Evolutionary conservation across 1,140 invertebrate genomes (phyloP).

Genomic region (Ladona fulva): DNA sequence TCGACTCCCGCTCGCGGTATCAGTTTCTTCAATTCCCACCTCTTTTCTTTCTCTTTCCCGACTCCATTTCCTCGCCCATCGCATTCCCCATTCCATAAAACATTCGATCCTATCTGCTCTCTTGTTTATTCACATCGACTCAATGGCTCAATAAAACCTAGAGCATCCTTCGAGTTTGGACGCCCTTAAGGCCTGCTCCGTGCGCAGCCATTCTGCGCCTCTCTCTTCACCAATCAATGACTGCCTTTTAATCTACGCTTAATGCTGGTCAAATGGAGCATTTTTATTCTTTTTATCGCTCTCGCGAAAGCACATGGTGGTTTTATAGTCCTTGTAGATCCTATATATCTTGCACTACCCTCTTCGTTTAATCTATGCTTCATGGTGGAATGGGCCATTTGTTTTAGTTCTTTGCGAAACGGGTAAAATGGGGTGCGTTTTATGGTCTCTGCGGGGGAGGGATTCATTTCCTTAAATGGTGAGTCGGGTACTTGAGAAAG

Average conservation of each 20-base stretch:
- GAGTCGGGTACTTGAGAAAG: not conserved
- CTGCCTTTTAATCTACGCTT: not conserved
- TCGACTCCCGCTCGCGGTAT: not conserved
- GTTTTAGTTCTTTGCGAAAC: not conserved
- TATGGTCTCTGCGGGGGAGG: not conserved
- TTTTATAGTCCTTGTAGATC: too few relatives aligned
- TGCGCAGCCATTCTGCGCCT: not conserved
- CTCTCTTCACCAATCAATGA: not conserved
- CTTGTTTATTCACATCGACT: conserved; percentile 1
- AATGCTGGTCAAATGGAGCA: not conserved
- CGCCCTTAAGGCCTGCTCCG: not conserved
- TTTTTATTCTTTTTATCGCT: not conserved
- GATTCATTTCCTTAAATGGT: too few relatives aligned
- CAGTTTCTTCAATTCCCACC: not conserved
- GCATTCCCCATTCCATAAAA: conserved; percentile 3
- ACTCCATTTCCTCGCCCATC: not conserved
- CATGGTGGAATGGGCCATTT: not conserved
- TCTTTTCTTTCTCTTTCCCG: not conserved
- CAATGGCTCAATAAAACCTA: conserved; percentile 6
- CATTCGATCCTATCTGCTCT: not conserved
- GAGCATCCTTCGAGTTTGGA: not conserved
- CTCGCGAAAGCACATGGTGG: too few relatives aligned
- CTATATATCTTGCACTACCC: too few relatives aligned
- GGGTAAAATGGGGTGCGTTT: not conserved
- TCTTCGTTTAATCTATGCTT: not conserved